Evolutionary conservation across 2,113 vertebrate genomes (phyloP).

Genomic region (Paramisgurnus dabryanus): DNA sequence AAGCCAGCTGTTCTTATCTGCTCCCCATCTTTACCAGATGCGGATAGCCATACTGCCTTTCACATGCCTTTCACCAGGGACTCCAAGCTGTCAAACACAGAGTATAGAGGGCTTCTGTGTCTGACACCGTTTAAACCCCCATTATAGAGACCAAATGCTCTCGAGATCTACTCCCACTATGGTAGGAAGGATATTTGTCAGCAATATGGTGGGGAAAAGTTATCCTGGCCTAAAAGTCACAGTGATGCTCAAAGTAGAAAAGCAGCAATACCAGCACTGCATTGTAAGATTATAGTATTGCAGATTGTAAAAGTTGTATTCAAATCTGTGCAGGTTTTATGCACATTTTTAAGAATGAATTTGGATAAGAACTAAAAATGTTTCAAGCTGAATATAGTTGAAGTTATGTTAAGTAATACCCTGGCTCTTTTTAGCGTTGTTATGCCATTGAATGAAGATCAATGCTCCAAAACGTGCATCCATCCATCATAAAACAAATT

Average conservation of each 20-base stretch:
- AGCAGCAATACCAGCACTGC: neutral
- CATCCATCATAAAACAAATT: too few relatives aligned
- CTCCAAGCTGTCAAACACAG: slow-evolving; percentile 49
- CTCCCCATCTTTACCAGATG: slow-evolving; percentile 56
- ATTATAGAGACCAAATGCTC: slow-evolving; percentile 46
- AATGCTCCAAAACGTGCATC: too few relatives aligned
- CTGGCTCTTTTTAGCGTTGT: too few relatives aligned
- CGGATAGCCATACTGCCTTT: slow-evolving; percentile 33
- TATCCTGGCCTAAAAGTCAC: neutral
- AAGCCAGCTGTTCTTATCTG: slow-evolving; percentile 65
- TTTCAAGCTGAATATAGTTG: too few relatives aligned
- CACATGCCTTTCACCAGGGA: slow-evolving; percentile 56
- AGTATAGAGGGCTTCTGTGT: slow-evolving; percentile 48
- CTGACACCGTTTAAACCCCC: slow-evolving; percentile 57
- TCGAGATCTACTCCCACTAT: slow-evolving; percentile 10
- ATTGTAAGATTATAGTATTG: too few relatives aligned
- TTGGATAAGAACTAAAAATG: too few relatives aligned
- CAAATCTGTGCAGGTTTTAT: too few relatives aligned
- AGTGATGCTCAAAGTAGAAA: neutral
- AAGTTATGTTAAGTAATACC: too few relatives aligned
- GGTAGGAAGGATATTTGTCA: neutral
- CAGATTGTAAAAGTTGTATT: too few relatives aligned
- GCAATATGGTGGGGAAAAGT: neutral
- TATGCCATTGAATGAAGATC: too few relatives aligned
- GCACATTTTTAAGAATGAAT: too few relatives aligned